phyloP scores from a whole-genome alignment of 1,140 invertebrate species.

The Sycophila sp. region DNA sequence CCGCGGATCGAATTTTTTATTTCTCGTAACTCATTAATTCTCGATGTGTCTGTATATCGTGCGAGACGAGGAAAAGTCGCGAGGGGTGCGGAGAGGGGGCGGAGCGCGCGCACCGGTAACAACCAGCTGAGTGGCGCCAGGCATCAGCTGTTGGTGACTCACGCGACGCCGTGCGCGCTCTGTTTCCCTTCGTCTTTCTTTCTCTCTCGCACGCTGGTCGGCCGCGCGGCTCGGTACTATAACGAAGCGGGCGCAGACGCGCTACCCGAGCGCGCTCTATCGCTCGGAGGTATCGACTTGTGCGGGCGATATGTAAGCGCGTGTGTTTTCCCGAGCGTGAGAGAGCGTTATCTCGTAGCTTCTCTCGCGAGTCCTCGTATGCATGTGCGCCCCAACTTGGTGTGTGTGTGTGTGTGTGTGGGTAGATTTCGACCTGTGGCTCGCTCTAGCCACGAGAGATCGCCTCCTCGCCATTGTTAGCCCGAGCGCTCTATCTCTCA shows the following conservation, averaged over 20 bases:
- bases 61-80: no score
- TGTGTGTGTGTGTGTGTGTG: no score
- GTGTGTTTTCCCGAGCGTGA: no score
- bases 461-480: not conserved
- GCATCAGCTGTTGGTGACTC: slow-evolving; percentile 61
- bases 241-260: no score
- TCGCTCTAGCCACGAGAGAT: not conserved
- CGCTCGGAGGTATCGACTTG: not conserved
- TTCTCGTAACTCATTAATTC: no score
- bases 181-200: not conserved
- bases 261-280: not conserved
- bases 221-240: not conserved
- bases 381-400: no score
- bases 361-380: no score
- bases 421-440: not conserved
- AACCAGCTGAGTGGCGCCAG: slow-evolving; percentile 64
- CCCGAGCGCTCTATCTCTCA: no score
- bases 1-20: no score
- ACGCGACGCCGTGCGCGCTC: slow-evolving; percentile 38
- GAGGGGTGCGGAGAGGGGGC: slow-evolving; percentile 4
- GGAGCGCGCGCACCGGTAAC: slow-evolving; percentile 50
- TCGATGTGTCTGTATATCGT: no score
- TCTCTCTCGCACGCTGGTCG: not conserved
- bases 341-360: no score
- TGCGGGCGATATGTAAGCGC: no score